phyloP scores from a whole-genome alignment of 30 jellyfish, hydroid and myxozoan genomes.

The Aurelia coerulea region DNA sequence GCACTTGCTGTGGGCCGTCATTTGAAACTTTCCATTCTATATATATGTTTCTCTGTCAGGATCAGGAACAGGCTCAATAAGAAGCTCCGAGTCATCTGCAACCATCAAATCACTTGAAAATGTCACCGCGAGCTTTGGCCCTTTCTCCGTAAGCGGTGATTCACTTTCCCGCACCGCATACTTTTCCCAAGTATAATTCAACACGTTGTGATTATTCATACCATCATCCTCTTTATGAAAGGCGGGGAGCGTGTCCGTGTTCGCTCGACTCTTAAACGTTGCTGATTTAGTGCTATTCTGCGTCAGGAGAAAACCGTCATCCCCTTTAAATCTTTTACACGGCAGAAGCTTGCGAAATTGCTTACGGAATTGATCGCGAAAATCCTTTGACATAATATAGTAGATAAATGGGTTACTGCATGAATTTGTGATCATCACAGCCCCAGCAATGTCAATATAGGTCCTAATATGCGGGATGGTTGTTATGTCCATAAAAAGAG shows the following conservation, averaged over 20 bases:
- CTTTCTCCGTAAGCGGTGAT: conserved; percentile 20
- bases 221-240: conserved; percentile 11
- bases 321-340: conserved; percentile 19
- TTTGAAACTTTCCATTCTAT: neutral
- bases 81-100: conserved; percentile 7
- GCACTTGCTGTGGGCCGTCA: too few relatives aligned
- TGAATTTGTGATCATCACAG: conserved; percentile 84
- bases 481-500: conserved; percentile 47
- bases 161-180: conserved; percentile 53
- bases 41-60: conserved; percentile 73
- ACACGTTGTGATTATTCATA: neutral
- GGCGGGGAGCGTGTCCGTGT: conserved; percentile 30
- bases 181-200: conserved; percentile 49
- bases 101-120: neutral
- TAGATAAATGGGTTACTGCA: conserved; percentile 91
- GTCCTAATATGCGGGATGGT: conserved; percentile 26
- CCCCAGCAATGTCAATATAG: conserved; percentile 52
- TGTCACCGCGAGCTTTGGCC: conserved; percentile 28
- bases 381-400: conserved; percentile 82
- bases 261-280: conserved; percentile 36
- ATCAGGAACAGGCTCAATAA: conserved; percentile 29
- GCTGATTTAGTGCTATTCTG: conserved; percentile 1
- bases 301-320: conserved; percentile 22
- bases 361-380: conserved; percentile 84
- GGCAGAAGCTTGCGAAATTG: conserved; percentile 71